Evolutionary conservation across 37 sponge, comb jelly and placozoan species (phyloP).

Genomic region (Agelas oroides): DNA sequence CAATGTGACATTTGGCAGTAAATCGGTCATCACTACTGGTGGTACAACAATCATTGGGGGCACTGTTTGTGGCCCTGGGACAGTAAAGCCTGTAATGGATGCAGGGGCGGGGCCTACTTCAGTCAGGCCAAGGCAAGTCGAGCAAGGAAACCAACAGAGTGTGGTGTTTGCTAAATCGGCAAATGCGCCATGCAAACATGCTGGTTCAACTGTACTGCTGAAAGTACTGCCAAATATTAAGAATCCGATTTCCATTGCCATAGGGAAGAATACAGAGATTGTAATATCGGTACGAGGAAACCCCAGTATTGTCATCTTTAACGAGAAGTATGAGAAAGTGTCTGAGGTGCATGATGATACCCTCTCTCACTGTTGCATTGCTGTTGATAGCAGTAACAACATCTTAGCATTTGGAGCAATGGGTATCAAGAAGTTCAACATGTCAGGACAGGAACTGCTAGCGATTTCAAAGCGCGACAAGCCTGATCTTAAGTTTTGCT

Average conservation of each 20-base stretch:
- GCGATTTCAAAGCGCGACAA: background rate
- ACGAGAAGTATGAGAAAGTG: background rate
- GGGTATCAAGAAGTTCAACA: conserved; percentile 1
- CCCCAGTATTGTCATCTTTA: background rate
- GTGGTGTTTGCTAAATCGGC: background rate
- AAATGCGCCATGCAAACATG: background rate
- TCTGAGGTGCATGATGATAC: background rate
- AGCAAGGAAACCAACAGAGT: background rate
- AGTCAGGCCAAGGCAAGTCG: background rate
- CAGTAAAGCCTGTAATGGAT: too few relatives aligned
- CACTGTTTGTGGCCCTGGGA: too few relatives aligned
- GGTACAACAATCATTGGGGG: too few relatives aligned
- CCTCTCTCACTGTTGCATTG: background rate
- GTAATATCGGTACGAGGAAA: too few relatives aligned
- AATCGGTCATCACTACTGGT: too few relatives aligned
- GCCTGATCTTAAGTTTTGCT: background rate
- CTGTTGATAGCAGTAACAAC: background rate
- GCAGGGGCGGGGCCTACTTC: too few relatives aligned
- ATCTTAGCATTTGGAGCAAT: background rate
- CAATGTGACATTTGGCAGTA: too few relatives aligned
- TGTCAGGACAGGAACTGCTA: conserved; percentile 3
- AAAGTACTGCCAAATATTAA: background rate
- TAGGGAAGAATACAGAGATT: background rate
- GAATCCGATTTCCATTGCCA: background rate
- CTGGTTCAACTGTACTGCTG: background rate